Base-by-base conservation (phyloP, 2,888 invertebrate species). In the Creontiades dilutus region DNA sequence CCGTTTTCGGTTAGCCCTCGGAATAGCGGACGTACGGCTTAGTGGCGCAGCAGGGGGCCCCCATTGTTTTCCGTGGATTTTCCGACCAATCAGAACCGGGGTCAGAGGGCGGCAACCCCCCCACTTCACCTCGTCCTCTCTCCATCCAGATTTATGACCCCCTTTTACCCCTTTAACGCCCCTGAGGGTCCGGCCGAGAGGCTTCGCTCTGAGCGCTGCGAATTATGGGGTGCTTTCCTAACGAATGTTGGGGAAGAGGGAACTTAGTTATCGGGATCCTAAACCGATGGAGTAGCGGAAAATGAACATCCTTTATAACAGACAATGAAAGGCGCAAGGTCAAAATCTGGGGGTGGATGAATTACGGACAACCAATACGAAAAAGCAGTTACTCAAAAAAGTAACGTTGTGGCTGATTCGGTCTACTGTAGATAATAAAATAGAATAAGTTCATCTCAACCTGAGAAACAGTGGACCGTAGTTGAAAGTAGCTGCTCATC, bases 1-100 rank as follows among this genome's bases (percentile, higher is more conserved):
- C n/a, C n/a, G n/a, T n/a, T n/a, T n/a, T n/a, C n/a, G n/a, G n/a
- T n/a, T n/a, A n/a, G n/a, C n/a, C 61, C 61, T 23, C 23, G 16
- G n/a, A 61, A 61, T 19, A 61, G 61, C 61, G 19, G 61, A 16
- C 61, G 19, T 19, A 19, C 3, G 61, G 19, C 61, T 19, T 9
- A 19, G 5, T 5, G n/a, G n/a, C 61, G 19, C 61, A 19, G 61
- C 61, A n/a, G 61, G 61, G 61, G 23, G 19, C 19, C 19, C 7
- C 61, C 19, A 61, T 61, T 61, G 61, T 61, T 19, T 61, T 11
- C 61, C 61, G 61, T 9, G 61, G 61, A 61, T 61, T 61, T 61
- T 61, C 61, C 61, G n/a, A 11, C 61, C 61, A 61, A 61, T 61
- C n/a, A 19, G 9, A 61, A 23, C 61, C 23, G 19, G 23, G 19